Evolutionary conservation across 2,888 invertebrate genomes (phyloP), one percentile per base, ranked within the genome.

Genomic region (Anoplius nigerrimus): DNA sequence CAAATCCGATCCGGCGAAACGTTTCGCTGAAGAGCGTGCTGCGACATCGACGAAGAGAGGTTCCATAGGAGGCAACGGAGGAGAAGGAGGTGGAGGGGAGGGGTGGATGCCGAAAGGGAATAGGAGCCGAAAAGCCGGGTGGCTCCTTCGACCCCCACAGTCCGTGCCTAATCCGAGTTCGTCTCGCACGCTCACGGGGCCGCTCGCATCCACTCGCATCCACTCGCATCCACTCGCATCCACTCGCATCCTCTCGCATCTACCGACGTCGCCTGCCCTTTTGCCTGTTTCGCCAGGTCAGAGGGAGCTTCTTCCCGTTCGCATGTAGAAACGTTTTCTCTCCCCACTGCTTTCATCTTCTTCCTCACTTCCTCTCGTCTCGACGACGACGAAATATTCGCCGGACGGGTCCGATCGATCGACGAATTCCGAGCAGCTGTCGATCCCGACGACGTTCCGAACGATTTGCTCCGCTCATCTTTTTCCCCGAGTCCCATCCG

Each of bases 131-230:
- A 82, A 78, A 79, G 80, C 84, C 84, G 82, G 84, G 83, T 85
- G 85, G 82, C 78, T 69, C 73, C 68, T 74, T 13, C 80, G 81
- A 80, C 78, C 81, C 81, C 79, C 71, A 75, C 75, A 82, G 81
- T 76, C 86, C 86, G 75, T 85, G 86, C 85, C 88, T 88, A 88
- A 88, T 88, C 86, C 86, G 76, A 76, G 79, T 87, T 87, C 84
- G 87, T 87, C 79, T 85, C 86, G 86, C 80, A 75, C 76, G 84
- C 83, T 87, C 87, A 85, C 85, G 82, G 79, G 75, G 73, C 77
- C 75, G n/a, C 72, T 73, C 73, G 34, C 34, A 34, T 34, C 34
- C 24, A 11, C 34, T 13, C 34, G 11, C 11, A 13, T 13, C 34
- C 1, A 6, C 3, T 76, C 79, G 76, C 76, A 71, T 67, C 81